A percentile compares a stretch with the other conserved stretches of the same genome.
Evolutionary conservation across 2,797 vertebrate genomes (phyloP).

Genomic region (Chromobotia macracanthus): DNA sequence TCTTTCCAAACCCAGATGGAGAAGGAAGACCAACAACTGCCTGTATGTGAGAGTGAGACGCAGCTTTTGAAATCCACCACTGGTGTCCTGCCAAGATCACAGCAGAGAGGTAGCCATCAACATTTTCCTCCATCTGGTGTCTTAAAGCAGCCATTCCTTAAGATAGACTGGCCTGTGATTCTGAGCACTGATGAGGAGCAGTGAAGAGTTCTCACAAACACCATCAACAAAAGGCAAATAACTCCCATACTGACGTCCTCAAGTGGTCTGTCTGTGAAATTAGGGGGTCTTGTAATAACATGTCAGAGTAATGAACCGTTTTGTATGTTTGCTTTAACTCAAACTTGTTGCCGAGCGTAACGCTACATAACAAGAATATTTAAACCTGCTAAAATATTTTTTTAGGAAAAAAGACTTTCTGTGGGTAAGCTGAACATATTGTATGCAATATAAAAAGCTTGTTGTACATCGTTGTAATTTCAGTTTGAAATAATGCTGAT

Average conservation of each 20-base stretch:
- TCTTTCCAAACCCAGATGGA: constrained; percentile 24
- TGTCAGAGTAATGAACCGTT: neutral
- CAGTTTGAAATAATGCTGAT: neutral
- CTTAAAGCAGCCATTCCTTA: constrained; percentile 35
- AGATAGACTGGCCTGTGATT: neutral
- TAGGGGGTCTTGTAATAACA: neutral
- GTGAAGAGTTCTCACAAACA: neutral
- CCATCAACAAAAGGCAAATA: neutral
- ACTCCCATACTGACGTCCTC: neutral
- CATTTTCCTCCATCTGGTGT: constrained; percentile 47
- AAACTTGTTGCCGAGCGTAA: neutral
- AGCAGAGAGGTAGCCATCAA: constrained; percentile 20
- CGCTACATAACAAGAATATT: neutral
- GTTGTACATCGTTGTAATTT: neutral
- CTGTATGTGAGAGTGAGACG: constrained; percentile 13
- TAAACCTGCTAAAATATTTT: too few relatives aligned
- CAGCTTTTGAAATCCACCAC: constrained; percentile 16
- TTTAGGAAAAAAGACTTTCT: neutral
- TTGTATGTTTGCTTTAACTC: neutral
- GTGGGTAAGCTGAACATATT: too few relatives aligned
- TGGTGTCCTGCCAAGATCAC: constrained; percentile 39
- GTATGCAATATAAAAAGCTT: too few relatives aligned
- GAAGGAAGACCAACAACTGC: constrained; percentile 28
- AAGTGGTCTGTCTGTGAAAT: neutral
- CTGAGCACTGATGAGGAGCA: neutral